These are phyloP conservation scores for Paragorgia papillata DNA, from an alignment of 92 coral and sea anemone genomes.

Conservation along the genomic window DNA sequence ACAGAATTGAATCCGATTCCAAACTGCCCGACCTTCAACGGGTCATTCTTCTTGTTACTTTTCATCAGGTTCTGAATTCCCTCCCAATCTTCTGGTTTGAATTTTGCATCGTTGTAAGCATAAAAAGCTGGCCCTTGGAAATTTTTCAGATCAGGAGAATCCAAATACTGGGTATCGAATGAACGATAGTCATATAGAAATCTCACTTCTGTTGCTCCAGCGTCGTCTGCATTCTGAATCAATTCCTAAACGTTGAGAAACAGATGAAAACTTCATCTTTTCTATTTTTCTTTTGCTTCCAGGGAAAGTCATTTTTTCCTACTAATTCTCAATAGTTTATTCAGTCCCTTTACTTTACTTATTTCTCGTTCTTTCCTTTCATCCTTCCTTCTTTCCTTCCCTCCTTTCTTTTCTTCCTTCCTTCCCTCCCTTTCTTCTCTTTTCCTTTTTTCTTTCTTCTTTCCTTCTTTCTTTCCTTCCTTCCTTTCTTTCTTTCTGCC, in stretches of 20 bases:
- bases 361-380: too few relatives aligned
- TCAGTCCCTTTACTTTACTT: too few relatives aligned
- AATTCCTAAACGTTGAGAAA: constrained; percentile 62
- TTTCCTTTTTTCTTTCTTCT: too few relatives aligned
- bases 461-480: too few relatives aligned
- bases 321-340: too few relatives aligned
- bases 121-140: constrained; percentile 95
- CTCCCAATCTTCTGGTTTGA: constrained; percentile 83
- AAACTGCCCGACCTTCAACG: constrained; percentile 87
- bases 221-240: constrained; percentile 98
- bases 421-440: too few relatives aligned
- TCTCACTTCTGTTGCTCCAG: constrained; percentile 93
- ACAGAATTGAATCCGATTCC: constrained; percentile 93
- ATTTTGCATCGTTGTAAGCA: constrained; percentile 87
- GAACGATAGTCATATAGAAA: constrained; percentile 95
- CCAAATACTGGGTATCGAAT: constrained; percentile 71
- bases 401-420: too few relatives aligned
- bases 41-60: constrained; percentile 87
- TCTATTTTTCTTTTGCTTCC: too few relatives aligned
- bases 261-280: neutral
- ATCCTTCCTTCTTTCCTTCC: too few relatives aligned
- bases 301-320: too few relatives aligned
- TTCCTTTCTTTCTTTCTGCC: too few relatives aligned
- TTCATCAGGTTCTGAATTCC: constrained; percentile 96
- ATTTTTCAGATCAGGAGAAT: constrained; percentile 77